These are phyloP conservation scores for Artemia franciscana DNA, from an alignment of 1,140 invertebrate genomes.

Conservation along the genomic window DNA sequence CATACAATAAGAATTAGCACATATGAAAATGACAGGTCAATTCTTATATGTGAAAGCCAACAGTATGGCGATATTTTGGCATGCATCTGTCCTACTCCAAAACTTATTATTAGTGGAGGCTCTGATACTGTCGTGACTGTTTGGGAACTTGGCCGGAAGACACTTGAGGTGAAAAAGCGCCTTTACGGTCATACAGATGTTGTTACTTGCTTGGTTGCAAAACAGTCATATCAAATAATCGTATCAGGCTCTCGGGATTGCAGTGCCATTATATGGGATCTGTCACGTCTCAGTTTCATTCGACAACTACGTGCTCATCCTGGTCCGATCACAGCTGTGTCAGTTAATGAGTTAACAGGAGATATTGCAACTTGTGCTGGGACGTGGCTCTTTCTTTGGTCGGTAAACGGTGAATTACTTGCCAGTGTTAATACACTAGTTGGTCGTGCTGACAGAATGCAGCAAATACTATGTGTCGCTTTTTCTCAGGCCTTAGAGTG, in stretches of 20 bases:
- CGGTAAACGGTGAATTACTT: conserved; percentile 77
- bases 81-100: conserved; percentile 73
- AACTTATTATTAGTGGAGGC: conserved; percentile 79
- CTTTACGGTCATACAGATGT: conserved; percentile 86
- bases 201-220: conserved; percentile 73
- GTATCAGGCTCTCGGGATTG: conserved; percentile 80
- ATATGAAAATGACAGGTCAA: conserved; percentile 83
- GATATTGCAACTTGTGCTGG: conserved; percentile 93
- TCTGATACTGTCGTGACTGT: conserved; percentile 84
- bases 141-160: conserved; percentile 60
- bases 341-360: conserved; percentile 88
- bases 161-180: conserved; percentile 52
- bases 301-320: conserved; percentile 53
- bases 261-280: conserved; percentile 89
- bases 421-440: conserved; percentile 72
- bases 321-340: conserved; percentile 79
- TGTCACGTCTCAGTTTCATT: conserved; percentile 73
- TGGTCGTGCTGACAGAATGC: conserved; percentile 43
- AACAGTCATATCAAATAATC: conserved; percentile 74
- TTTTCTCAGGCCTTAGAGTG: conserved; percentile 87
- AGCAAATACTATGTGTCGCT: conserved; percentile 59
- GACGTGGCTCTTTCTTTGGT: conserved; percentile 89
- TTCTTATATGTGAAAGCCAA: conserved; percentile 71
- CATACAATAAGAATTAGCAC: conserved; percentile 79
- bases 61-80: conserved; percentile 77